Conservation (phyloP, 2,113 vertebrate genomes). For the Psilopsiagon aymara region DNA sequence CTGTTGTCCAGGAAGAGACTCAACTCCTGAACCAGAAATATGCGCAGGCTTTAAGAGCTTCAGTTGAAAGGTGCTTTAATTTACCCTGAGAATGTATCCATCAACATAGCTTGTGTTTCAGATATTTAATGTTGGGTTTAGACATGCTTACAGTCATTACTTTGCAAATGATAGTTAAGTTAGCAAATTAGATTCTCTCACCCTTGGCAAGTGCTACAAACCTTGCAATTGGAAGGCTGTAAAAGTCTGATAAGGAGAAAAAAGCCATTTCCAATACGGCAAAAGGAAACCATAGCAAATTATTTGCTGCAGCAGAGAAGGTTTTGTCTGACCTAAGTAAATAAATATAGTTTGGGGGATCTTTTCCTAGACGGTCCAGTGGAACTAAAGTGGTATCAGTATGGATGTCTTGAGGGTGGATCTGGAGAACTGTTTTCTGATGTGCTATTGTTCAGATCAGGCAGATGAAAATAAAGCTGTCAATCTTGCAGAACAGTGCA, state of each 20-base stretch:
- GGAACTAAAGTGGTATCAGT: not conserved
- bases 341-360: not conserved
- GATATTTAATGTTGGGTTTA: not conserved
- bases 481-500: not conserved
- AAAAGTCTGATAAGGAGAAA: not conserved
- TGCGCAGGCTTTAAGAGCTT: not conserved
- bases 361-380: not conserved
- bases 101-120: not conserved
- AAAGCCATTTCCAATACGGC: not conserved
- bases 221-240: not conserved
- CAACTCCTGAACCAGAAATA: not conserved
- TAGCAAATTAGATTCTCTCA: slow-evolving; percentile 38
- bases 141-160: not conserved
- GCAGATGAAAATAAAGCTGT: slow-evolving; percentile 1
- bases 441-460: not conserved
- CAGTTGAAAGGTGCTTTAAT: not conserved
- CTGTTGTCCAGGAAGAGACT: not conserved
- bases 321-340: not conserved
- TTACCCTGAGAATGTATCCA: not conserved
- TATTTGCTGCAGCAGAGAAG: not conserved
- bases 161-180: slow-evolving; percentile 46
- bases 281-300: not conserved
- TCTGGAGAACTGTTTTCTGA: not conserved
- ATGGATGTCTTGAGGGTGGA: not conserved
- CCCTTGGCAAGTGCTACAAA: not conserved